phyloP scores from a whole-genome alignment of 2,113 vertebrate species.

The Colossoma macropomum region DNA sequence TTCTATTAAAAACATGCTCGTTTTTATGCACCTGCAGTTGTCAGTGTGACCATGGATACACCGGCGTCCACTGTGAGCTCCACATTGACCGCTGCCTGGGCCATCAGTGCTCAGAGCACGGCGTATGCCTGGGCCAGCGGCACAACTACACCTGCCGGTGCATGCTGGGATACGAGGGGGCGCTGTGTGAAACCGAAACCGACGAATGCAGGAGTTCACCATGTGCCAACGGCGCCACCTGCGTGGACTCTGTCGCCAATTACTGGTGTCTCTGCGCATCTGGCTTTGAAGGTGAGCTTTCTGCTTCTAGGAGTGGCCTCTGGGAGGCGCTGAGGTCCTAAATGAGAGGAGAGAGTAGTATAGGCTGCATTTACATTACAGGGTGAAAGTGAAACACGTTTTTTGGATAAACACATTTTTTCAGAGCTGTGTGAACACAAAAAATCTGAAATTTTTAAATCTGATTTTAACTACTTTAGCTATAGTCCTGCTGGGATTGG shows the following conservation, averaged over 20 bases:
- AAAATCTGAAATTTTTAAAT: too few species aligned
- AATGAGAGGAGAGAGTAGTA: not conserved
- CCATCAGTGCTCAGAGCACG: slow-evolving; percentile 73
- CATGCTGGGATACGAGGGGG: slow-evolving; percentile 76
- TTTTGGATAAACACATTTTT: too few species aligned
- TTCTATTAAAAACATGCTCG: slow-evolving; percentile 53
- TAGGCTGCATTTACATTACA: not conserved
- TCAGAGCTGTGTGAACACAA: too few species aligned
- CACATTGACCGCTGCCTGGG: slow-evolving; percentile 73
- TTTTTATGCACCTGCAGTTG: slow-evolving; percentile 71
- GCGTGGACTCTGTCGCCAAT: slow-evolving; percentile 72
- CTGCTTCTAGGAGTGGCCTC: not conserved
- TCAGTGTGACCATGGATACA: slow-evolving; percentile 74
- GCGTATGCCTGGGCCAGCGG: slow-evolving; percentile 72
- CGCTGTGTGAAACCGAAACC: slow-evolving; percentile 76
- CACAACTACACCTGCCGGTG: slow-evolving; percentile 80
- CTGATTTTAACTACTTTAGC: too few species aligned
- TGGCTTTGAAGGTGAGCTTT: slow-evolving; percentile 79
- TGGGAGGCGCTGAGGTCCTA: not conserved
- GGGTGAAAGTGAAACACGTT: too few species aligned
- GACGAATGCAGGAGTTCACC: slow-evolving; percentile 79
- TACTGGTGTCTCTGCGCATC: slow-evolving; percentile 76
- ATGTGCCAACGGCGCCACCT: slow-evolving; percentile 77
- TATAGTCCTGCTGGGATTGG: too few species aligned
- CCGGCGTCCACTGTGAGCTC: slow-evolving; percentile 71